Conservation (phyloP, 2,888 invertebrate species). For the Mongoloraphidia duomilia region DNA sequence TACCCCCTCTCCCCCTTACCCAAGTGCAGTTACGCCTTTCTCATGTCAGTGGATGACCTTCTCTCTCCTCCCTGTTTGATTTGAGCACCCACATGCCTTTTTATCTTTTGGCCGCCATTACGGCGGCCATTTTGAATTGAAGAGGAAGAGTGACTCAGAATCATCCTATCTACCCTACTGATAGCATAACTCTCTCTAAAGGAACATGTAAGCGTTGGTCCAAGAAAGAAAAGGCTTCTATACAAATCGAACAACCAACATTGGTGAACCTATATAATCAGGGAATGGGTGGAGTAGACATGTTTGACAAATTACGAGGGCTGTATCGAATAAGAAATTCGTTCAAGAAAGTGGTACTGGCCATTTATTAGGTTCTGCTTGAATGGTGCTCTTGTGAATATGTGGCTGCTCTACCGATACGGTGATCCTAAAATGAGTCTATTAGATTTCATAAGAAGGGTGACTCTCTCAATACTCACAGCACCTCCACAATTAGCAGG, state of each 20-base stretch:
- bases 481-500: background rate
- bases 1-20: too few species aligned
- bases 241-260: conserved; percentile 9
- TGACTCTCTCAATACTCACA: conserved; percentile 2
- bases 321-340: conserved; percentile 9
- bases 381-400: conserved; percentile 10
- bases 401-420: conserved; percentile 7
- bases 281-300: conserved; percentile 14
- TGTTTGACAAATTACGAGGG: conserved; percentile 12
- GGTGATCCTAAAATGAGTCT: conserved; percentile 4
- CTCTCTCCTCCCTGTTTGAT: too few species aligned
- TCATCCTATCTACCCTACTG: too few species aligned
- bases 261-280: conserved; percentile 12
- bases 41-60: too few species aligned
- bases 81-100: too few species aligned
- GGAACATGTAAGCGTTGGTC: conserved; percentile 11
- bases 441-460: conserved; percentile 5
- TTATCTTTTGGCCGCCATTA: too few species aligned
- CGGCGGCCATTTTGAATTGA: too few species aligned
- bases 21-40: too few species aligned
- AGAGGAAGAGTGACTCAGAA: too few species aligned
- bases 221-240: conserved; percentile 8
- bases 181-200: conserved; percentile 7
- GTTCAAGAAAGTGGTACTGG: conserved; percentile 16
- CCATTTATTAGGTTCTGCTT: conserved; percentile 13